Base-by-base conservation (phyloP, 1,140 invertebrate genomes). In the Hylyphantes graminicola region DNA sequence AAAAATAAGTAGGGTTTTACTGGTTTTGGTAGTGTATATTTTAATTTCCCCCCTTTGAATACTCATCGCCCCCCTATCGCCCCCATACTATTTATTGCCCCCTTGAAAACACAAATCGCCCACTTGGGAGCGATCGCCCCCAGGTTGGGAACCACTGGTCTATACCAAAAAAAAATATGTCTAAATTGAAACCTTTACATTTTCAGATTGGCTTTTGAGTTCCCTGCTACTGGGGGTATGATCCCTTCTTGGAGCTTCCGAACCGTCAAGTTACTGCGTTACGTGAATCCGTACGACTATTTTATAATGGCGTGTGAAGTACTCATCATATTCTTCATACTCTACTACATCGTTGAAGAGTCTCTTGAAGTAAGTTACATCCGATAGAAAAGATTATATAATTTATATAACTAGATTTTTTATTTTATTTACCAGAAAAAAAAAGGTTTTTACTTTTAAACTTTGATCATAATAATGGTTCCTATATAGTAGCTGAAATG, bases 221-320 rank as follows among this genome's bases (percentile, higher is more conserved):
- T 94, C 87, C 93, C 94, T 12, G 91, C 93, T 6, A 93, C 93
- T 7, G 94, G 94, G n/a, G 94, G 93, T 13, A 91, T 94, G 50
- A 90, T 94, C 50, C 91, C 94, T 13, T 92, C 92, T 5, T 91
- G 89, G 87, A 89, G 88, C 75, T 92, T 93, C 87, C 89, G 91
- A 63, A 92, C 92, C 15, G 91, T 93, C 1, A 93, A 93, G 86
- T 89, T 95, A 51, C 90, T 94, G 48, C 89, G 91, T 8, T 93
- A 94, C 87, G 90, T 91, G 5, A 90, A 89, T 0, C 86, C 88
- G 11, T 89, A 89, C 51, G 92, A 94, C 86, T 92, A 91, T 87
- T 91, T 93, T 74, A 89, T 94, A 35, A 87, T 93, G 86, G 91
- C 89, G n/a, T 93, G 91, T 88, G 93, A 94, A 90, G 88, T 79